Evolutionary conservation across 1,140 invertebrate genomes (phyloP), one percentile per base, ranked within the genome.

Genomic region (Zaprionus nigranus): DNA sequence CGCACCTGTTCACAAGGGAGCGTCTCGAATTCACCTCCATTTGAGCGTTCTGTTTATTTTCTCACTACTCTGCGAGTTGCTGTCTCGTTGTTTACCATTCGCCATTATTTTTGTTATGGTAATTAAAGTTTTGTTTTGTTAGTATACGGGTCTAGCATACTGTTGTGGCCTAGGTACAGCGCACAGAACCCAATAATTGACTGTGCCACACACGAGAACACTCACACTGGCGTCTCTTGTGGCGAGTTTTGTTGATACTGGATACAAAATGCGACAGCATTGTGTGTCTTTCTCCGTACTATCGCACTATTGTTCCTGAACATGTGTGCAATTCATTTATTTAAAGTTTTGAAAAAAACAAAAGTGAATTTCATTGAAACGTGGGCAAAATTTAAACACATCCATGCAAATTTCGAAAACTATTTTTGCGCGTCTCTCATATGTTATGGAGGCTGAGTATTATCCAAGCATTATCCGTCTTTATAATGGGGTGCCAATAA

Each of bases 1-100:
- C 81, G 82, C 80, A 86, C 83, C 83, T 86, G 83, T 86, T 46
- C 28, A 5, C 30, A 28, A 51, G 28, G 63, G 54, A 58, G 24
- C 59, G 74, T 51, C 60, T 78, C 34, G 54, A 81, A 73, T 63
- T 82, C 75, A 63, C 63, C 63, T 72, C n/a, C 49, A 17, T 61
- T 26, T 3, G 46, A 51, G 46, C 28, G 49, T 67, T 75, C 62
- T 87, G 84, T 90, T 90, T 86, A 78, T 76, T 88, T 88, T 87
- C 70, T 78, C 83, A 88, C 67, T 82, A 73, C 56, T 60, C 53
- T 87, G 83, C 58, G 57, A 87, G 69, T 70, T 80, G 54, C 65
- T 80, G 69, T 59, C 51, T 61, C 40, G 54, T 54, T 30, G 54
- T 76, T 79, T 82, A 69, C 53, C 64, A 74, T 86, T 75, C 43